Conservation (phyloP, 2,888 invertebrate genomes). For the Sylvicola fuscatus region DNA sequence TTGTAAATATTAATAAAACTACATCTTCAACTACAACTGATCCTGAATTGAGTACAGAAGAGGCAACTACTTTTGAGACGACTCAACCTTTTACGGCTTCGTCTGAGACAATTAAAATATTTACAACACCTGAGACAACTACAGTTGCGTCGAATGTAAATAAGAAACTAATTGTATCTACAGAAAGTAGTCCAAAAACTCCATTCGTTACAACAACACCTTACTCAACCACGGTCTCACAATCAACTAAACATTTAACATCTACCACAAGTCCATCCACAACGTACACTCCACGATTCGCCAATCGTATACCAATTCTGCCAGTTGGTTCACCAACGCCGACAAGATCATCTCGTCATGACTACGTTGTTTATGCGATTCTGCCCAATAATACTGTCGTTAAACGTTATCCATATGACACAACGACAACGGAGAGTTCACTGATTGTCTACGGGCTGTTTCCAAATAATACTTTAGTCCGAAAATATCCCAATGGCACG, state of each 20-base stretch:
- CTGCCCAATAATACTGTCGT: constrained; percentile 61
- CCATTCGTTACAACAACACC: no score
- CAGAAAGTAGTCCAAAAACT: no score
- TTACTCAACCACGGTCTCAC: not conserved
- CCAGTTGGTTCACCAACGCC: constrained; percentile 6
- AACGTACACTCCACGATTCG: constrained; percentile 9
- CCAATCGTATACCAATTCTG: constrained; percentile 10
- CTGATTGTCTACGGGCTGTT: constrained; percentile 46
- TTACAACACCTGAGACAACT: no score
- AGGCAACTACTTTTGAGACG: no score
- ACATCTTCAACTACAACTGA: no score
- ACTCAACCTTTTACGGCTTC: no score
- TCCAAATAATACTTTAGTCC: constrained; percentile 59
- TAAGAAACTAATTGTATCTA: no score
- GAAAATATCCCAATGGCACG: constrained; percentile 63
- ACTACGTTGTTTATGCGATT: constrained; percentile 55
- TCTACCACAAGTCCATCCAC: constrained; percentile 6
- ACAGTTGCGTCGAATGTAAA: no score
- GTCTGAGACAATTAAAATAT: no score
- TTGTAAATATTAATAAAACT: no score
- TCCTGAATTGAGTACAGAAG: no score
- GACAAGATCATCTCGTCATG: constrained; percentile 31
- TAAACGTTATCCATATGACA: constrained; percentile 49
- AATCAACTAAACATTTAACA: not conserved
- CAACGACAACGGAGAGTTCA: constrained; percentile 32